phyloP scores from a whole-genome alignment of 2,113 vertebrate species.

The Colius striatus region DNA sequence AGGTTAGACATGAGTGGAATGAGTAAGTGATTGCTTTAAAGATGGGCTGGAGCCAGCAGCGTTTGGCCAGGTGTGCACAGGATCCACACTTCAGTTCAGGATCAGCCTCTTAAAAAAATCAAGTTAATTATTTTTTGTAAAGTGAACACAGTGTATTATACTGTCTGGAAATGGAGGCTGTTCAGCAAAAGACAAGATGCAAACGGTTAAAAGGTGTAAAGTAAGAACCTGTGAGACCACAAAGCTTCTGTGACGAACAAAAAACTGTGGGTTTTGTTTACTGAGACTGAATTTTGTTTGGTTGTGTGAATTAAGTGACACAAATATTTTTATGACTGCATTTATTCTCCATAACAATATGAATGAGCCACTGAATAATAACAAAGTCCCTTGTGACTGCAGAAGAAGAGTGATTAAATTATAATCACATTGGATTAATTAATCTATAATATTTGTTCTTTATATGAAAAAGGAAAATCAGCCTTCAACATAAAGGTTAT shows the following conservation, averaged over 20 bases:
- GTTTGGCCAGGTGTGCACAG: neutral
- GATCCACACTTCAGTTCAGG: neutral
- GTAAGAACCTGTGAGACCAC: neutral
- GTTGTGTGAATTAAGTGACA: constrained; percentile 70
- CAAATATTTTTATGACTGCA: constrained; percentile 80
- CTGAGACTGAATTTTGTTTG: constrained; percentile 27
- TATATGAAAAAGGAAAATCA: constrained; percentile 89
- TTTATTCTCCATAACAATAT: constrained; percentile 81
- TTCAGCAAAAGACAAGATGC: neutral
- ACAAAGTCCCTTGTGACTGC: constrained; percentile 82
- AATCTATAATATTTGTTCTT: constrained; percentile 99
- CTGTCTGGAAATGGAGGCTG: neutral
- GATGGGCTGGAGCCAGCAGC: constrained; percentile 4
- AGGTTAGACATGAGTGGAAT: constrained; percentile 7
- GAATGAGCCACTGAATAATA: constrained; percentile 88
- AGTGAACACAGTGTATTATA: neutral
- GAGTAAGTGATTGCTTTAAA: constrained; percentile 32
- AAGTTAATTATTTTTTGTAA: constrained; percentile 28
- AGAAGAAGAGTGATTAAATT: constrained; percentile 97
- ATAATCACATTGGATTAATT: constrained; percentile 99
- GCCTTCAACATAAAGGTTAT: constrained; percentile 93
- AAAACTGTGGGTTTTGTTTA: neutral
- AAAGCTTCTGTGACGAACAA: neutral
- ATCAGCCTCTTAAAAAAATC: constrained; percentile 18
- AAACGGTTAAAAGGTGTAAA: neutral